phyloP scores from a whole-genome alignment of 1,140 invertebrate genomes.

The Laupala kohalensis region DNA sequence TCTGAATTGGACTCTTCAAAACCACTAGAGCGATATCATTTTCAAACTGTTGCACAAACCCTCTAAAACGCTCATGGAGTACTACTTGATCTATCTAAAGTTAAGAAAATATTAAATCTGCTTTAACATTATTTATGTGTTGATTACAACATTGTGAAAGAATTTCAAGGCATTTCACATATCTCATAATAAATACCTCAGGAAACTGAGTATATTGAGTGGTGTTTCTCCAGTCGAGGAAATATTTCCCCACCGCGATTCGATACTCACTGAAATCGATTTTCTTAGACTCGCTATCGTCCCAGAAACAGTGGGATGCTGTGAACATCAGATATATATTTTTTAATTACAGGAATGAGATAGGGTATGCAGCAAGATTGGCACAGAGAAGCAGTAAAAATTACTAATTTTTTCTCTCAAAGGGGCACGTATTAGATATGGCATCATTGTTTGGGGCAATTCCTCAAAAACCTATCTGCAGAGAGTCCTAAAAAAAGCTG shows the following conservation, averaged over 20 bases:
- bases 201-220: not conserved
- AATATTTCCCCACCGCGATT: not conserved
- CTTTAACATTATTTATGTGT: not conserved
- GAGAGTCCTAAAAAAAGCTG: no score
- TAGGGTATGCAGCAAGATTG: no score
- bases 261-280: not conserved
- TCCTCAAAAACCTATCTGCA: no score
- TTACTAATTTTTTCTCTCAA: no score
- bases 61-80: not conserved
- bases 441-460: no score
- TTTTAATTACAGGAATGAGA: no score
- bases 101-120: not conserved
- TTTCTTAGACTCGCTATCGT: not conserved
- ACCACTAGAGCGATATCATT: not conserved
- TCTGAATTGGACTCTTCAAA: not conserved
- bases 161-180: no score
- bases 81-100: not conserved
- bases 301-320: not conserved
- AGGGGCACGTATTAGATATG: no score
- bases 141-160: no score
- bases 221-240: not conserved
- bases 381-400: no score
- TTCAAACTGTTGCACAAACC: not conserved
- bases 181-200: not conserved
- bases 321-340: no score